Percentiles rank a stretch among this genome's conserved stretches.
Conservation (phyloP, 2,888 invertebrate genomes). For the Diarsia brunnea region DNA sequence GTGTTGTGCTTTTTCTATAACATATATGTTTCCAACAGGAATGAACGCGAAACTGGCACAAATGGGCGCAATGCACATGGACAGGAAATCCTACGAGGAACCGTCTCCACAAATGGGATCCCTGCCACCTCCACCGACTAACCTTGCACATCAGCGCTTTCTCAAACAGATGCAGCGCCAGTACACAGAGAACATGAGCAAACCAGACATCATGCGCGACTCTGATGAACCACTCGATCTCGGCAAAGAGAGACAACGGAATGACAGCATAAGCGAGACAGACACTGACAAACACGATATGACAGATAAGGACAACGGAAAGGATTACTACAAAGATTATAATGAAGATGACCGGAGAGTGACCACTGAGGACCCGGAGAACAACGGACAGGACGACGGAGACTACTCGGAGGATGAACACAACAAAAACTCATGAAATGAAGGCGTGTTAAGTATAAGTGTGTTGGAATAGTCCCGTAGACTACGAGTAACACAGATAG, state of each 20-base stretch:
- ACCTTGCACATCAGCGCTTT: conserved; percentile 91
- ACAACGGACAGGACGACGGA: conserved; percentile 85
- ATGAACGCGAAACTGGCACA: conserved; percentile 95
- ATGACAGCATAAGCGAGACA: conserved; percentile 82
- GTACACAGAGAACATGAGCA: conserved; percentile 90
- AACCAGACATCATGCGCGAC: conserved; percentile 90
- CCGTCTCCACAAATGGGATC: conserved; percentile 90
- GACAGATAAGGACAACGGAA: conserved; percentile 86
- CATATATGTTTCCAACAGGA: conserved; percentile 85
- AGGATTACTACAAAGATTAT: conserved; percentile 83
- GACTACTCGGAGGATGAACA: conserved; percentile 88
- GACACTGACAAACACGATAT: conserved; percentile 89
- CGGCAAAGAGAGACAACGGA: conserved; percentile 88
- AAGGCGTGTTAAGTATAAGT: conserved; percentile 64
- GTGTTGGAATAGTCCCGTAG: conserved; percentile 74
- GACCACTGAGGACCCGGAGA: conserved; percentile 79
- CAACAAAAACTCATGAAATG: conserved; percentile 85
- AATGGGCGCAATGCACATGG: conserved; percentile 92
- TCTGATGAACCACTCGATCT: conserved; percentile 90
- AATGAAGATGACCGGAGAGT: conserved; percentile 80
- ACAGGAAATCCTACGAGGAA: conserved; percentile 90
- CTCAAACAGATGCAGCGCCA: conserved; percentile 92
- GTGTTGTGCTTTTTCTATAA: not conserved
- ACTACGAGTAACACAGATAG: conserved; percentile 73
- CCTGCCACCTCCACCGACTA: conserved; percentile 90